Base-by-base conservation (phyloP, 2,113 vertebrate genomes). In the Entomyzon cyanotis region DNA sequence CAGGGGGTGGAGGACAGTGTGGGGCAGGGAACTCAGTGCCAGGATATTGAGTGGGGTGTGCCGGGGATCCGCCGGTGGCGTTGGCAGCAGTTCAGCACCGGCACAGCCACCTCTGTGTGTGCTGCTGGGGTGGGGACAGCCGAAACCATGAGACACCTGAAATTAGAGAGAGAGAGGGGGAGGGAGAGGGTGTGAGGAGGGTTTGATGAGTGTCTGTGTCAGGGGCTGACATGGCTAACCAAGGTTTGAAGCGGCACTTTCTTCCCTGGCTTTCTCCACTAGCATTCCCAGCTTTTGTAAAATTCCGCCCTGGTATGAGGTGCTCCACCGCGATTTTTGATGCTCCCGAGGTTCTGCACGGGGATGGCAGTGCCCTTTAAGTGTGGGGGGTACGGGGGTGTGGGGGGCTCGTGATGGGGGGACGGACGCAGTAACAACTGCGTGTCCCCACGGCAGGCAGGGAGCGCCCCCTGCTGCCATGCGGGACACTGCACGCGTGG, bases 381-480 rank as follows among this genome's bases (percentile, higher is more conserved):
- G 44, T 4, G 20, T 11, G 4, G 8, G 4, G 12, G 8, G 15
- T 8, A 9, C 19, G 4, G 24, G 44, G 31, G 3, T 1, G 7
- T 22, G 10, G 27, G 27, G 41, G 37, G 41, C 30, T n/a, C 11
- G 11, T 14, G 64, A 47, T 47, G 47, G 24, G 19, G 24, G 20
- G 41, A 37, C 37, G 35, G 59, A 52, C 77, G 5, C 50, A 8
- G 59, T 28, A 59, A 33, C 68, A 28, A 18, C 11, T 11, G 4
- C 12, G 2, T 50, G 76, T 81, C 68, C 68, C 77, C 68, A 37
- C 1, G 35, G 49, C 8, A 16, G 71, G 73, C 12, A 2, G 80
- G 37, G 50, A 90, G 88, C 88, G 80, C 88, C 88, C 80, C 39
- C 88, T 84, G 80, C 73, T 90, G 88, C 52, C 81, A 9, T 37